phyloP scores from a whole-genome alignment of 2,113 vertebrate species.

The Callaeas wilsoni region DNA sequence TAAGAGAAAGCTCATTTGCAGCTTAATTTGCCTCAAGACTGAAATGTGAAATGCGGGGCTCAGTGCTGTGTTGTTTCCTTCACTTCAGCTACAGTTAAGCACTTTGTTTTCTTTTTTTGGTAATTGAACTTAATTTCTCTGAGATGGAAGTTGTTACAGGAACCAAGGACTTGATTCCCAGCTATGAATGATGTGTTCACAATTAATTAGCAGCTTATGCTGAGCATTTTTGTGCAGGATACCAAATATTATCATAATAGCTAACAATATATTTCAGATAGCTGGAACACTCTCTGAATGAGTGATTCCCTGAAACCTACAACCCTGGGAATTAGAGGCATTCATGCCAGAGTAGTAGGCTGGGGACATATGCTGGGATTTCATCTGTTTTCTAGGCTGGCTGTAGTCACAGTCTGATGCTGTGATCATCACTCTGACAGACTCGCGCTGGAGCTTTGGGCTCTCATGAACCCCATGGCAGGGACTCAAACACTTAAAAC shows the following conservation, averaged over 20 bases:
- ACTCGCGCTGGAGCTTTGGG: not conserved
- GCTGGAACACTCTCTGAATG: not conserved
- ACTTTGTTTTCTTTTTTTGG: not conserved
- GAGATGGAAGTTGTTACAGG: not conserved
- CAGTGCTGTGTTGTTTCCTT: not conserved
- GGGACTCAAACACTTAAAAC: not conserved
- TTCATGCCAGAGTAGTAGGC: not conserved
- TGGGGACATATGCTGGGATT: not conserved
- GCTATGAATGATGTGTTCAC: not conserved
- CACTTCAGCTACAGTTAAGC: not conserved
- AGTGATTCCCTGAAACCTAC: not conserved
- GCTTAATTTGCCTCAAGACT: not conserved
- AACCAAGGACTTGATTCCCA: not conserved
- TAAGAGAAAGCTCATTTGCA: not conserved
- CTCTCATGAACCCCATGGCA: fast-evolving
- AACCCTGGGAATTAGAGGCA: not conserved
- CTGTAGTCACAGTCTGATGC: not conserved
- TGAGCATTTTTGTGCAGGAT: not conserved
- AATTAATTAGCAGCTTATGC: slow-evolving; percentile 3
- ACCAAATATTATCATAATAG: not conserved
- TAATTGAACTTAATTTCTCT: slow-evolving; percentile 16
- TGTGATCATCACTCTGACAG: fast-evolving
- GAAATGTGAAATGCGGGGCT: not conserved
- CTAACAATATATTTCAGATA: not conserved
- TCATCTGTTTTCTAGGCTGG: not conserved